These are phyloP conservation scores for Myopa testacea DNA, from an alignment of 2,888 invertebrate species.

Conservation along the genomic window DNA sequence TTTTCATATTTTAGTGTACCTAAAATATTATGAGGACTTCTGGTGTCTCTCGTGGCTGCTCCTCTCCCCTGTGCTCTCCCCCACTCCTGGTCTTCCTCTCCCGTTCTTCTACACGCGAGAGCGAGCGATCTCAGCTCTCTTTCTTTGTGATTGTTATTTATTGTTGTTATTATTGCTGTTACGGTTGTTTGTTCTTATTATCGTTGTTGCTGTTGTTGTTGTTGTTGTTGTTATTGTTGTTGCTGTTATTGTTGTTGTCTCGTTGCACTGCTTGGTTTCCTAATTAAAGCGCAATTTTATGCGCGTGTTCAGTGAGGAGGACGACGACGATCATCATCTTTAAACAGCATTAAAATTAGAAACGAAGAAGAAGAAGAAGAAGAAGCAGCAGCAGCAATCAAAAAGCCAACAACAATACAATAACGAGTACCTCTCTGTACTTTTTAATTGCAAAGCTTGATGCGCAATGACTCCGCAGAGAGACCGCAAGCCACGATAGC, in stretches of 20 bases:
- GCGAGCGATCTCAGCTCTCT: no score
- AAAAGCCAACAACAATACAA: constrained; percentile 45
- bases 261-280: constrained; percentile 30
- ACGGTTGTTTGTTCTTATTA: no score
- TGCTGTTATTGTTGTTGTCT: constrained; percentile 33
- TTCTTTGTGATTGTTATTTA: no score
- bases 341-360: neutral
- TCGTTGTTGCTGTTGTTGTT: constrained; percentile 18
- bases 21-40: no score
- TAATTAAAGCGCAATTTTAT: constrained; percentile 63
- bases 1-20: no score
- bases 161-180: no score
- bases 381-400: constrained; percentile 47
- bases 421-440: constrained; percentile 49
- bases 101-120: no score
- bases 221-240: neutral
- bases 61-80: no score
- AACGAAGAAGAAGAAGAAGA: constrained; percentile 31
- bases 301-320: constrained; percentile 62
- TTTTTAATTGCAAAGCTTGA: constrained; percentile 43
- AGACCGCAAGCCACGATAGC: constrained; percentile 22
- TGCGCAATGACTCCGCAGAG: constrained; percentile 36
- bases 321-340: constrained; percentile 54
- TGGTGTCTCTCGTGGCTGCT: no score
- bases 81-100: no score